These are phyloP conservation scores for Leptobrachium leishanense DNA, from an alignment of 2,113 vertebrate genomes.

Conservation along the genomic window DNA sequence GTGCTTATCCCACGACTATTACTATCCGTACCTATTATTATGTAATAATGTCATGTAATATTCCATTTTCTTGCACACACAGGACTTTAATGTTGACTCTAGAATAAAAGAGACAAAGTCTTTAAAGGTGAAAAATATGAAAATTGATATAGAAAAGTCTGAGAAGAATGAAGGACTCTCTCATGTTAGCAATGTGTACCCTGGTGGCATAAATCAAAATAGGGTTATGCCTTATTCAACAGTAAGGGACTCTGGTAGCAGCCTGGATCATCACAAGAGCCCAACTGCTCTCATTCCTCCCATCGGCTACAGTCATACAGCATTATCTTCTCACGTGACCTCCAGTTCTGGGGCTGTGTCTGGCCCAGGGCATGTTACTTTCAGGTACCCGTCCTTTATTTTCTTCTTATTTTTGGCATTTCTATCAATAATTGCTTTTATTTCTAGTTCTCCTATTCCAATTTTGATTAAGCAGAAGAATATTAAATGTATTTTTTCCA, in stretches of 20 bases:
- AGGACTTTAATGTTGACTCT: slow-evolving; percentile 62
- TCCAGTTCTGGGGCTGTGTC: slow-evolving; percentile 48
- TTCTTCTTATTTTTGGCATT: neutral
- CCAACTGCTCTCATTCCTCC: slow-evolving; percentile 60
- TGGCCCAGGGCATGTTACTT: slow-evolving; percentile 58
- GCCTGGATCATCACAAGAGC: slow-evolving; percentile 54
- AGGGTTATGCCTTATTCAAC: slow-evolving; percentile 56
- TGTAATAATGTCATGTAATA: neutral
- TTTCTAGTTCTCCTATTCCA: no score
- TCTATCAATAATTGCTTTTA: neutral
- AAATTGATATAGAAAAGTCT: slow-evolving; percentile 55
- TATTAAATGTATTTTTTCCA: no score
- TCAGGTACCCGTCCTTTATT: slow-evolving; percentile 63
- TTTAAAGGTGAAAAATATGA: slow-evolving; percentile 57
- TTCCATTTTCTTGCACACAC: neutral
- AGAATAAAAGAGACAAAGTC: slow-evolving; percentile 63
- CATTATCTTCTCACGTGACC: slow-evolving; percentile 41
- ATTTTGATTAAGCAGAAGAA: no score
- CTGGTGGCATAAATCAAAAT: slow-evolving; percentile 39
- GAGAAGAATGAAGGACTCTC: slow-evolving; percentile 56
- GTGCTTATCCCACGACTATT: slow-evolving; percentile 14
- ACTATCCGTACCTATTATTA: neutral
- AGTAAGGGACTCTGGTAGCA: slow-evolving; percentile 57
- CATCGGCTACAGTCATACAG: slow-evolving; percentile 58
- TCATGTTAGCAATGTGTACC: slow-evolving; percentile 51